Evolutionary conservation across 1,140 invertebrate species (phyloP), one percentile per base, ranked within the genome.

Genomic region (Drosophila kepulauana): DNA sequence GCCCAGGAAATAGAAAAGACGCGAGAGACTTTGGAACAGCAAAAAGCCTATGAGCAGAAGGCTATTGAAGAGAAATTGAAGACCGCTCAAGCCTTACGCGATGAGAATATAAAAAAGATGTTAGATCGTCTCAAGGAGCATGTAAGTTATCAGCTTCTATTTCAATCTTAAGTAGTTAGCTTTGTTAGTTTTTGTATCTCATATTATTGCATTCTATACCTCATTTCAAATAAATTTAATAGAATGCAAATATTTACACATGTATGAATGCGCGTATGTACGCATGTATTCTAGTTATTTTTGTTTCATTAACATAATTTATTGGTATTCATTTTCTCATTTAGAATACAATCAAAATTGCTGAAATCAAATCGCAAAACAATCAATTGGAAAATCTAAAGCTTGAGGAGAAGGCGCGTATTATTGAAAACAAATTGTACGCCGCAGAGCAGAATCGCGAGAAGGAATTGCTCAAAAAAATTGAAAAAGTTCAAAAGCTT

Each of bases 31-130:
- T 93, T 97, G 65, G 97, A 98, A 91, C 95, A 96, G 88, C 97
- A 98, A 93, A 97, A 96, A 62, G 94, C 95, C 74, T 97, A 98
- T 92, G 95, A 98, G 52, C 95, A 96, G 84, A 95, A 95, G 89
- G 96, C 96, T 52, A 96, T 98, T 70, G 96, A 97, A 82, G 96
- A 97, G 89, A 98, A 98, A 93, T 93, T 98, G 92, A 96, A 96
- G 93, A 95, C 95, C 62, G 97, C 97, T 78, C 95, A 96, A 74
- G 95, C 95, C 81, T 96, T 97, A 93, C 95, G 97, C 75, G 96
- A 98, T 92, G 96, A 96, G 85, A 96, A 97, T 91, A 95, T 98
- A 56, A 97, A 97, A 93, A 97, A 96, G 92, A 97, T 98, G 95
- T 93, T 97, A 62, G 96, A 97, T 81, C 96, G 97, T 79, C 95